phyloP scores from a whole-genome alignment of 2,113 vertebrate species.

The Lucifuga dentata region DNA sequence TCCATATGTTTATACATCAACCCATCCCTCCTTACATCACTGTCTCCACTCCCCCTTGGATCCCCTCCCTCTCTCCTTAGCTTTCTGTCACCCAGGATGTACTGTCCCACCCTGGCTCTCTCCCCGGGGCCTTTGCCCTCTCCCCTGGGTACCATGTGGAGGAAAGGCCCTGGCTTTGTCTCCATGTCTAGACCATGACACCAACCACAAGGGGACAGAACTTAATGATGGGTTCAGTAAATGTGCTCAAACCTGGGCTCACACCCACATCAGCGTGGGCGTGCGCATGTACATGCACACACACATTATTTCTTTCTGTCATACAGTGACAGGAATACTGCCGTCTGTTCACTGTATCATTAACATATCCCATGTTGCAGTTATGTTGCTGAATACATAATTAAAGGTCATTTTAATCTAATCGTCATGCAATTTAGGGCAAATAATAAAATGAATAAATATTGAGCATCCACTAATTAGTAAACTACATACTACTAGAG shows the following conservation, averaged over 20 bases:
- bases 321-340: constrained; percentile 53
- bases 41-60: not conserved
- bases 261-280: constrained; percentile 36
- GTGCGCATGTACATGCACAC: constrained; percentile 4
- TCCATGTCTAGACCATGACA: constrained; percentile 74
- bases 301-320: constrained; percentile 27
- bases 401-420: constrained; percentile 72
- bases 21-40: constrained; percentile 1
- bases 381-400: constrained; percentile 49
- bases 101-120: constrained; percentile 40
- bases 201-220: constrained; percentile 63
- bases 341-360: constrained; percentile 71
- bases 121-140: constrained; percentile 68
- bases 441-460: constrained; percentile 53
- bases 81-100: constrained; percentile 62
- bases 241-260: constrained; percentile 55
- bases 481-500: constrained; percentile 22
- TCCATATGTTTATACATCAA: constrained; percentile 39
- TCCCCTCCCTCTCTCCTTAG: not conserved
- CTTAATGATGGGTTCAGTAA: constrained; percentile 76
- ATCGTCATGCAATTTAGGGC: constrained; percentile 50
- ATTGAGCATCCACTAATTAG: constrained; percentile 27
- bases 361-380: constrained; percentile 67
- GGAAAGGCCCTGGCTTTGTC: constrained; percentile 71
- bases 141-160: constrained; percentile 68